A percentile compares a stretch with the other conserved stretches of the same genome.
phyloP scores from a whole-genome alignment of 1,140 invertebrate species.

The Lordiphosa clarofinis region DNA sequence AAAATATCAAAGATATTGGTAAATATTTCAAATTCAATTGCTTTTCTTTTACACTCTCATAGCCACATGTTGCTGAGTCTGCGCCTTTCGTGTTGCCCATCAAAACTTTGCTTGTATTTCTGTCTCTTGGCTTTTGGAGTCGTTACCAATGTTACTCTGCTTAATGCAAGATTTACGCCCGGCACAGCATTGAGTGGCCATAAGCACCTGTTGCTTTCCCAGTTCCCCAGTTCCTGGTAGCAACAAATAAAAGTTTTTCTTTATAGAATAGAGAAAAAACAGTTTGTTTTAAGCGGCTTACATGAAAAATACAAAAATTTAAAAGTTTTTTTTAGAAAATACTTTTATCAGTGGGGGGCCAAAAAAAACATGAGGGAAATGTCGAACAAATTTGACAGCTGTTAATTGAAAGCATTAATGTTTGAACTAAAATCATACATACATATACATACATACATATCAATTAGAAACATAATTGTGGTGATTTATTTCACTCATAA shows the following conservation, averaged over 20 bases:
- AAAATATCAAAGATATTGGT: too few relatives aligned
- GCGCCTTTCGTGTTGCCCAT: conserved; percentile 31
- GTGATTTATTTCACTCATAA: conserved; percentile 35
- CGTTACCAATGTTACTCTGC: conserved; percentile 8
- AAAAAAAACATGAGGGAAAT: conserved; percentile 47
- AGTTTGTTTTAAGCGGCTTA: conserved; percentile 52
- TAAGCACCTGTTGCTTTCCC: conserved; percentile 61
- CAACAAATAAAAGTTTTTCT: conserved; percentile 54
- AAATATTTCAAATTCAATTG: too few relatives aligned
- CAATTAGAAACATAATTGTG: too few relatives aligned
- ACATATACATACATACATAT: too few relatives aligned
- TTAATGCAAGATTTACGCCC: conserved; percentile 72
- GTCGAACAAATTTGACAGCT: conserved; percentile 59
- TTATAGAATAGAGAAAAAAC: conserved; percentile 26
- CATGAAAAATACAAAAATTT: conserved; percentile 26
- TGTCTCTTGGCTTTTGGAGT: background rate
- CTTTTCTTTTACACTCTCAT: background rate
- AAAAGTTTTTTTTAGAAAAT: conserved; percentile 27
- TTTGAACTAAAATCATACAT: background rate
- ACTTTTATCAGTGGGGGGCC: conserved; percentile 21
- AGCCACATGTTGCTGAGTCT: conserved; percentile 59
- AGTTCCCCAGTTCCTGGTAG: conserved; percentile 21
- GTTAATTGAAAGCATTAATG: conserved; percentile 53
- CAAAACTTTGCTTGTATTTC: background rate
- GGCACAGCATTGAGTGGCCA: conserved; percentile 61